A percentile compares a stretch with the other conserved stretches of the same genome.
Evolutionary conservation across 2,797 vertebrate species (phyloP).

Genomic region (Holocentrus rufus): DNA sequence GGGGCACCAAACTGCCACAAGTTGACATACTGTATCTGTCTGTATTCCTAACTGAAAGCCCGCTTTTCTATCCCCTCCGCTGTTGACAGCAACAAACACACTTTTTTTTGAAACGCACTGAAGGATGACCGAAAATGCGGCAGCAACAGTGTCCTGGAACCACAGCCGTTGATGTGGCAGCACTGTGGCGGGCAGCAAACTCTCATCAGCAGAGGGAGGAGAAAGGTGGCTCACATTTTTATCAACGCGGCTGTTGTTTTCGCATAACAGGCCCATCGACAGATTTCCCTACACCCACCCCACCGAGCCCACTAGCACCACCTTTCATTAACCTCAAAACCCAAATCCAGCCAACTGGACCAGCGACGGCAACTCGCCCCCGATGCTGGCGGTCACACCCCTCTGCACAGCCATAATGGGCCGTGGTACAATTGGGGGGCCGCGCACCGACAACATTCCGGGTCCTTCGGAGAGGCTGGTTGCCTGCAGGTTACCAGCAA

Average conservation of each 20-base stretch:
- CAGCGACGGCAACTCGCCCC: slow-evolving; percentile 63
- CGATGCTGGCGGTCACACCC: slow-evolving; percentile 78
- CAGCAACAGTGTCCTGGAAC: slow-evolving; percentile 51
- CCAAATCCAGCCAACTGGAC: slow-evolving; percentile 85
- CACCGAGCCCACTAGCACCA: slow-evolving; percentile 58
- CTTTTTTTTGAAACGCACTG: slow-evolving; percentile 53
- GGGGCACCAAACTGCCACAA: slow-evolving; percentile 67
- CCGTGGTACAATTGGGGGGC: slow-evolving; percentile 60
- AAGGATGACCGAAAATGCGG: slow-evolving; percentile 63
- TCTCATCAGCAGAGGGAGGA: slow-evolving; percentile 25
- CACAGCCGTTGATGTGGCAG: slow-evolving; percentile 33
- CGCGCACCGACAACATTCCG: slow-evolving; percentile 65
- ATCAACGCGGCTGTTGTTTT: slow-evolving; percentile 65
- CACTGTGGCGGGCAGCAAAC: slow-evolving; percentile 49
- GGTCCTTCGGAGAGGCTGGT: slow-evolving; percentile 71
- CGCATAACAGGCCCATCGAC: slow-evolving; percentile 56
- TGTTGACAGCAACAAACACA: slow-evolving; percentile 45
- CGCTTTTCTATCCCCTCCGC: slow-evolving; percentile 28
- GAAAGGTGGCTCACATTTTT: slow-evolving; percentile 39
- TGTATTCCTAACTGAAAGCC: slow-evolving; percentile 8
- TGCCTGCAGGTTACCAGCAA: slow-evolving; percentile 74
- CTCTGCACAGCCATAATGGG: slow-evolving; percentile 79
- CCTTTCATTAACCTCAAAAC: slow-evolving; percentile 78
- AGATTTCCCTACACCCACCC: slow-evolving; percentile 43
- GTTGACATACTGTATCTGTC: slow-evolving; percentile 22